These are phyloP conservation scores for Galeruca laticollis DNA, from an alignment of 2,888 invertebrate genomes.

Conservation along the genomic window DNA sequence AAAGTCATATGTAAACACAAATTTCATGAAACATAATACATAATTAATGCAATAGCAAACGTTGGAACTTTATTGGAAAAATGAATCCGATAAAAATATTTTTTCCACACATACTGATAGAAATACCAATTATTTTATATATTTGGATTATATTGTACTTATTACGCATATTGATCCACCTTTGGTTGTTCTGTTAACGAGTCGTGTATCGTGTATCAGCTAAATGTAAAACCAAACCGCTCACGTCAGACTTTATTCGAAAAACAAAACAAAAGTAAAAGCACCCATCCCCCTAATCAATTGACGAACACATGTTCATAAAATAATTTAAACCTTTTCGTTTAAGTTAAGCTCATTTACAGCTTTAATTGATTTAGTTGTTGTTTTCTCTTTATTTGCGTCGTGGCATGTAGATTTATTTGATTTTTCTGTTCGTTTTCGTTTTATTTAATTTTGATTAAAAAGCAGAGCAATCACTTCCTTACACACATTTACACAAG, in stretches of 20 bases:
- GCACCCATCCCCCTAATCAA: slow-evolving; percentile 63
- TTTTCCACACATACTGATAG: not conserved
- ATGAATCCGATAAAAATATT: not conserved
- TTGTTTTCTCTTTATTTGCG: slow-evolving; percentile 60
- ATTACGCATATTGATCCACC: slow-evolving; percentile 56
- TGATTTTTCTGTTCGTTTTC: slow-evolving; percentile 56
- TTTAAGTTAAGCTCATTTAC: slow-evolving; percentile 34
- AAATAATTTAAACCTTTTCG: slow-evolving; percentile 48
- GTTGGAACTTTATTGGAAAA: not conserved
- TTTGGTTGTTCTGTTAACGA: slow-evolving; percentile 66
- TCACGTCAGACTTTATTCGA: slow-evolving; percentile 28
- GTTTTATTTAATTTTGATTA: slow-evolving; percentile 53
- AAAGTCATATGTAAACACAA: no score
- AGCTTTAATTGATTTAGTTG: slow-evolving; percentile 52
- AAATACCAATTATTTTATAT: not conserved
- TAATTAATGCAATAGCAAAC: not conserved
- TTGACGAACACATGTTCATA: slow-evolving; percentile 61
- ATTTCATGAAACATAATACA: no score
- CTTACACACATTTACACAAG: slow-evolving; percentile 33
- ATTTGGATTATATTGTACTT: slow-evolving; percentile 44
- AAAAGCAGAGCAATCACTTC: slow-evolving; percentile 65
- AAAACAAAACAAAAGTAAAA: slow-evolving; percentile 41
- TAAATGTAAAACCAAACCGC: slow-evolving; percentile 24
- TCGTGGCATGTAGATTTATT: slow-evolving; percentile 64
- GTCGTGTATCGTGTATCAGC: slow-evolving; percentile 53